Evolutionary conservation across 2,113 vertebrate species (phyloP), one percentile per base, ranked within the genome.

Genomic region (Myotis davidii): DNA sequence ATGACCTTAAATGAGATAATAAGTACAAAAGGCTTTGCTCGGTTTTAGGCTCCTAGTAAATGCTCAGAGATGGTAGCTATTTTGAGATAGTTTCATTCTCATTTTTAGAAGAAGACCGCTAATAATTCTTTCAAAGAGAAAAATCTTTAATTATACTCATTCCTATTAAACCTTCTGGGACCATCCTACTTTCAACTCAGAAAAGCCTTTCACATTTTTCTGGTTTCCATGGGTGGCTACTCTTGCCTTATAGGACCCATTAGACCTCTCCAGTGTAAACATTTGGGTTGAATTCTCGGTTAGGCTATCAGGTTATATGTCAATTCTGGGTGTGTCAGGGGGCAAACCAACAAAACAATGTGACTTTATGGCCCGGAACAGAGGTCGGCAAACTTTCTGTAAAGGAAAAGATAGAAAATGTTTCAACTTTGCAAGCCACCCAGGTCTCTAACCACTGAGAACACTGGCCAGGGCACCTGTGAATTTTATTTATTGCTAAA

Each of bases 71-170:
- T 65, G 18, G 65, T 81, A 59, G 70, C 48, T 61, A 72, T 96
- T 91, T 92, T 92, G 85, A 79, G 25, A 48, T 88, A 37, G 39
- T 59, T 88, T 56, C 23, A 50, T 61, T 89, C 56, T 90, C 21
- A 17, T 92, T 32, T 92, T 79, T 85, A 67, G 56, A 69, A 93
- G 72, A 79, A 67, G 13, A 48, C 29, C 61, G 14, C 70, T 37
- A 72, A 56, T 64, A 12, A 10, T 50, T 61, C 23, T 50, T 93
- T 92, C 18, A 50, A 27, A 95, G 20, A 79, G 37, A 77, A 65
- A 65, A 50, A 89, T n/a, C 6, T 82, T 93, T 72, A 23, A 17
- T 78, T 37, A 69, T 82, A 42, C 45, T 59, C 18, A 74, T 81
- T 69, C 10, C 52, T 27, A 34, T 21, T 34, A 94, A n/a, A 45